Percentiles rank a stretch among this genome's conserved stretches.
Conservation (phyloP, 1,140 invertebrate genomes). For the Potamilus streckersoni region DNA sequence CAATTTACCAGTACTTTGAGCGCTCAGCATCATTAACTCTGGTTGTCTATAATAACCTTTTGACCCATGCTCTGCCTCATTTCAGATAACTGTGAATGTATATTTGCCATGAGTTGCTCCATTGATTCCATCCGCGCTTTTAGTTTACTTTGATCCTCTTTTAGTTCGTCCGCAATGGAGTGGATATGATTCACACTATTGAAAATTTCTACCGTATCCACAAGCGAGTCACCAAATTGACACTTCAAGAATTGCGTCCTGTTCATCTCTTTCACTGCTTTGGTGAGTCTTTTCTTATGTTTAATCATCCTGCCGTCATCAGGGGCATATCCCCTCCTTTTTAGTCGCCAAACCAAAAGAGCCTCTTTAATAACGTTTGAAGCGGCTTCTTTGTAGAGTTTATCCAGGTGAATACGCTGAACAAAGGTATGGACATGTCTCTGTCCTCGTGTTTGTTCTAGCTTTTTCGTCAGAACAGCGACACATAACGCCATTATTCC, state of each 20-base stretch:
- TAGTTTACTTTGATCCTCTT: slow-evolving; percentile 41
- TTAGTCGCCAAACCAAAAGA: slow-evolving; percentile 47
- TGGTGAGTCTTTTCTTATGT: slow-evolving; percentile 47
- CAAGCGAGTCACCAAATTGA: slow-evolving; percentile 42
- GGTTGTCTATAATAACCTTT: no score
- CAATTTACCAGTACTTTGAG: no score
- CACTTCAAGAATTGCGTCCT: slow-evolving; percentile 44
- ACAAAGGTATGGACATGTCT: slow-evolving; percentile 62
- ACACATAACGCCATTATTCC: slow-evolving; percentile 65
- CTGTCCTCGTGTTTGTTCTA: slow-evolving; percentile 64
- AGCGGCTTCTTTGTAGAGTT: slow-evolving; percentile 49
- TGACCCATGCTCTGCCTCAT: slow-evolving; percentile 2
- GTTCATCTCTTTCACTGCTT: slow-evolving; percentile 51
- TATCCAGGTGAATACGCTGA: slow-evolving; percentile 53
- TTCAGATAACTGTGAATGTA: slow-evolving; percentile 42
- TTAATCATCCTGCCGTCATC: slow-evolving; percentile 32
- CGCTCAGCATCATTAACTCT: no score
- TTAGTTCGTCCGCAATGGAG: slow-evolving; percentile 34
- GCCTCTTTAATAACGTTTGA: slow-evolving; percentile 57
- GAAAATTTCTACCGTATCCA: slow-evolving; percentile 50
- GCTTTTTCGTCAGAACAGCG: slow-evolving; percentile 64
- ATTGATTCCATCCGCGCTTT: slow-evolving; percentile 39
- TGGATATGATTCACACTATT: slow-evolving; percentile 47
- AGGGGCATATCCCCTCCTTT: slow-evolving; percentile 28
- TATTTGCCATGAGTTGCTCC: slow-evolving; percentile 42